These are phyloP conservation scores for Beroe forskalii DNA, from an alignment of 37 sponge, comb jelly and placozoan genomes.

Conservation along the genomic window DNA sequence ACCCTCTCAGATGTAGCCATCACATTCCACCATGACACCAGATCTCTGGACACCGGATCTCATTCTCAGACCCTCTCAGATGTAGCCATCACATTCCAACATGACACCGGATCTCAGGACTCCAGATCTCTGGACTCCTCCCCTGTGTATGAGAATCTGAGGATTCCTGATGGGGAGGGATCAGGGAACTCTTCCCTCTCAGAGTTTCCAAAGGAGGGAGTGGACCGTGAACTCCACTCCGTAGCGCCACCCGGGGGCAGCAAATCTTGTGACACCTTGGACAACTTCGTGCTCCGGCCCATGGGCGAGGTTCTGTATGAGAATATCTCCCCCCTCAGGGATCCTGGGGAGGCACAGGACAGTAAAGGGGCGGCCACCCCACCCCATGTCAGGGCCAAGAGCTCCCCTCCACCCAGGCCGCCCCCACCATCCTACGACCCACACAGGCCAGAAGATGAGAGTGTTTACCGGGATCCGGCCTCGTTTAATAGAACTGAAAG, in stretches of 20 bases:
- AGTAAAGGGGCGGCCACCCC: not conserved
- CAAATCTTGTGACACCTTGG: not conserved
- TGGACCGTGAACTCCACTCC: not conserved
- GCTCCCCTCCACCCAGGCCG: not conserved
- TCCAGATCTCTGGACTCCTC: not conserved
- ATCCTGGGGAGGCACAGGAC: not conserved
- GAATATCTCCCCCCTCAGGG: not conserved
- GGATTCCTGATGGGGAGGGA: not conserved
- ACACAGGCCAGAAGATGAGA: too few relatives aligned
- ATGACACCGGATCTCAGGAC: not conserved
- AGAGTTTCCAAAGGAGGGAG: not conserved
- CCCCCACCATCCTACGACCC: not conserved
- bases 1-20: too few relatives aligned
- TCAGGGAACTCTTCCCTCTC: not conserved
- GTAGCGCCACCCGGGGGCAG: not conserved
- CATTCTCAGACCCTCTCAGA: too few relatives aligned
- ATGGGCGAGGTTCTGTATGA: not conserved
- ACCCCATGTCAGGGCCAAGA: not conserved
- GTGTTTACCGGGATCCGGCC: not conserved
- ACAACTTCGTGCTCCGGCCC: not conserved
- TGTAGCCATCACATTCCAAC: not conserved
- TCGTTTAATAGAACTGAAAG: too few relatives aligned
- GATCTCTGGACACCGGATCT: too few relatives aligned
- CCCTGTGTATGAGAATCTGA: not conserved
- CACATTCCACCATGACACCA: too few relatives aligned